Base-by-base conservation (phyloP, 2,888 invertebrate genomes). In the Neoscelio sp. region DNA sequence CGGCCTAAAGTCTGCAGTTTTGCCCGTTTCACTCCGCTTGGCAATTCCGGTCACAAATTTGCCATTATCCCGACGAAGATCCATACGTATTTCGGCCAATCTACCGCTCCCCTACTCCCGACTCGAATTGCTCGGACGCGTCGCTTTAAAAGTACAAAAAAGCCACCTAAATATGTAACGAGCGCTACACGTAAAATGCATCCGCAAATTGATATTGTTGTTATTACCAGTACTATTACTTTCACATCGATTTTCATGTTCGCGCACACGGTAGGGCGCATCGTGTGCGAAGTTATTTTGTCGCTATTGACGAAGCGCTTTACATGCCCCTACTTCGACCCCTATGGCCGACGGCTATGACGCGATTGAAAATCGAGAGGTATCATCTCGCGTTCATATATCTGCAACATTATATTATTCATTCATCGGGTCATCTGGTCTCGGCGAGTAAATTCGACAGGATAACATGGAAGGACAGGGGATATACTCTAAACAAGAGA, bases 401-500 rank as follows among this genome's bases (percentile, higher is more conserved):
- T 58, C 65, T 58, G 56, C 58, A 52, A 65, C 56, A 58, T 74
- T 74, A 74, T 74, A 65, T 74, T 74, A 74, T 74, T 74, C 58
- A 74, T 74, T 74, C 67, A 54, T 40, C 44, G 35, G 50, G 74
- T 74, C 65, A 74, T 50, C 50, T 65, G 64, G 56, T 64, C 23
- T 40, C 33, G 15, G 56, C 4, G 17, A 65, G 58, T 65, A 54
- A 46, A 64, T 74, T 56, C 23, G 28, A 20, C 13, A 15, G 17
- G 13, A 17, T 73, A 52, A 46, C 73, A 52, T 35, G 62, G 52
- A 64, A 56, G 42, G 62, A 35, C 64, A 52, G 48, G 15, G 28
- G n/a, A 18, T 54, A 33, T 48, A 26, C 42, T 10, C n/a, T n/a
- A 65, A 28, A 52, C 38, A 30, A 52, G n/a, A 33, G 8, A 8